Conservation (phyloP, 2,797 vertebrate genomes). For the Coranthus polyacanthus region DNA sequence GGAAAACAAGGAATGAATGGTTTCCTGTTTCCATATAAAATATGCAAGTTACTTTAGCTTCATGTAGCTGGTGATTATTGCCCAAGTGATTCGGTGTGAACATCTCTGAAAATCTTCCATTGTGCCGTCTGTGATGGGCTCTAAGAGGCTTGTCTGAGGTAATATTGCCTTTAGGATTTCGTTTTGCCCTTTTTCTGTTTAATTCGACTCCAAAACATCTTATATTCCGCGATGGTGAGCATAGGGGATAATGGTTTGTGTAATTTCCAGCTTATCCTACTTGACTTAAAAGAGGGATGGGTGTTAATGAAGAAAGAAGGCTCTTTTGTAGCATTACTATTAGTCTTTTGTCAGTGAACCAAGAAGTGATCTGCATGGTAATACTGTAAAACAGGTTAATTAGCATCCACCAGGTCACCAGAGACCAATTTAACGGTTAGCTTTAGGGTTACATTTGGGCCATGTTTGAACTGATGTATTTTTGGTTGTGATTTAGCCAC, state of each 20-base stretch:
- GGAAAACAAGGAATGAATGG: no score
- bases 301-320: slow-evolving; percentile 74
- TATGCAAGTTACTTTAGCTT: not conserved
- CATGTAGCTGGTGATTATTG: slow-evolving; percentile 39
- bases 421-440: not conserved
- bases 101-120: slow-evolving; percentile 60
- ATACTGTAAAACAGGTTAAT: slow-evolving; percentile 31
- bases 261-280: slow-evolving; percentile 80
- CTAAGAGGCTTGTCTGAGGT: slow-evolving; percentile 62
- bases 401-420: not conserved
- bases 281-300: slow-evolving; percentile 77
- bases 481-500: no score
- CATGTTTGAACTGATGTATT: no score
- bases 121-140: slow-evolving; percentile 56
- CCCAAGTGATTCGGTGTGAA: slow-evolving; percentile 61
- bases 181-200: slow-evolving; percentile 64
- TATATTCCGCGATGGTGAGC: slow-evolving; percentile 71
- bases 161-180: slow-evolving; percentile 68
- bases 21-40: no score
- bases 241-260: slow-evolving; percentile 72
- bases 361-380: slow-evolving; percentile 57
- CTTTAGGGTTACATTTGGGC: not conserved
- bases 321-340: slow-evolving; percentile 72
- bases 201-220: slow-evolving; percentile 68
- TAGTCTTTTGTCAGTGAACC: slow-evolving; percentile 61